A percentile compares a stretch with the other conserved stretches of the same genome.
phyloP scores from a whole-genome alignment of 1,140 invertebrate species.

The Drosophila eugracilis region DNA sequence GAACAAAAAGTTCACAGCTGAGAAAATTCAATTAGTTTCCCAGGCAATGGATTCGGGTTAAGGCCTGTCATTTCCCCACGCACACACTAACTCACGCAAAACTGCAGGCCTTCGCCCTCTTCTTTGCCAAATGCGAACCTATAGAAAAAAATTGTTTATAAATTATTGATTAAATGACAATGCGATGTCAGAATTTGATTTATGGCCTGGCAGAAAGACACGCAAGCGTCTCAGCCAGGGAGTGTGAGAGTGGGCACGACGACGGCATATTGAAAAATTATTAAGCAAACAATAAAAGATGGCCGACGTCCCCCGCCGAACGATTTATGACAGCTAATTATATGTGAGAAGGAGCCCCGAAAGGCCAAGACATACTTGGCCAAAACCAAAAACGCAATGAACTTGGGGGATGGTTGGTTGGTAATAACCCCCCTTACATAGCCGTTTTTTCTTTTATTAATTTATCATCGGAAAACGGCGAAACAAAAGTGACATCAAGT shows the following conservation, averaged over 20 bases:
- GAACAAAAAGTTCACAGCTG: slow-evolving; percentile 18
- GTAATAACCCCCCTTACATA: slow-evolving; percentile 23
- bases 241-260: slow-evolving; percentile 48
- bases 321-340: slow-evolving; percentile 74
- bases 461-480: slow-evolving; percentile 69
- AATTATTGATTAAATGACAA: slow-evolving; percentile 84
- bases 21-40: slow-evolving; percentile 43
- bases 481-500: slow-evolving; percentile 74
- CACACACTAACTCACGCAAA: slow-evolving; percentile 21
- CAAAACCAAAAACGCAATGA: slow-evolving; percentile 45
- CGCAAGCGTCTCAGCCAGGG: slow-evolving; percentile 55
- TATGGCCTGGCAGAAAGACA: slow-evolving; percentile 65
- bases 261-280: slow-evolving; percentile 68
- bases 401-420: slow-evolving; percentile 13
- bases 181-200: slow-evolving; percentile 80
- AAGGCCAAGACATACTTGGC: slow-evolving; percentile 44
- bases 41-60: slow-evolving; percentile 38
- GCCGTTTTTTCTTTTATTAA: slow-evolving; percentile 56
- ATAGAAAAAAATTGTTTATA: slow-evolving; percentile 64
- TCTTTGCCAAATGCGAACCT: slow-evolving; percentile 43
- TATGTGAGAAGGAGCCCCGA: slow-evolving; percentile 27
- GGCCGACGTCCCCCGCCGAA: slow-evolving; percentile 45
- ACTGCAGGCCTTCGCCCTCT: slow-evolving; percentile 15
- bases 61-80: slow-evolving; percentile 29
- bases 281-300: slow-evolving; percentile 80